Evolutionary conservation across 92 coral and sea anemone genomes (phyloP), one percentile per base, ranked within the genome.

Genomic region (Phymanthus crucifer): DNA sequence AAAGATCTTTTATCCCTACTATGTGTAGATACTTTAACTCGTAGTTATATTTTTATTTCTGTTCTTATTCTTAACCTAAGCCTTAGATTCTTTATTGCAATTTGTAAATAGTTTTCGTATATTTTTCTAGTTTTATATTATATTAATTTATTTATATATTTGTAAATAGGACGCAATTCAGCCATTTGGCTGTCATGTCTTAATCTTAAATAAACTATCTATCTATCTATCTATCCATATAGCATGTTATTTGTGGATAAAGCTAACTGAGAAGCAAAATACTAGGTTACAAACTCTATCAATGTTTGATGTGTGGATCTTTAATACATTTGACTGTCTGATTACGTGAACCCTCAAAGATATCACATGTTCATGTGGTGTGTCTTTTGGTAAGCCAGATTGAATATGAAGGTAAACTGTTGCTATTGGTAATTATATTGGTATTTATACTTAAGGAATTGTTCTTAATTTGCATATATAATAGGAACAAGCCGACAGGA

Each of bases 291-390:
- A 71, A 71, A 71, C 16, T 21, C 75, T 7, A 45, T 71, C 32
- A 71, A 71, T 17, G 35, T 71, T 71, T 40, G 27, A 71, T 71
- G 52, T 40, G 52, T 71, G 75, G 52, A 40, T 36, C 10, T n/a
- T 11, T 61, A 2, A 61, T 29, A 61, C 34, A 29, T 61, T 24
- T 29, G 29, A 61, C 29, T 61, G 68, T 61, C 68, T 26, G 68
- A 61, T 61, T 61, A 61, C 9, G 34, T 61, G 9, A 61, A 61
- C 14, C 68, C 36, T 61, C 68, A 61, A 61, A 27, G 11, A 61
- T 61, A 61, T n/a, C 16, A 61, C 68, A 61, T 61, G 17, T 34
- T 7, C 26, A 61, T 54, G 34, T 61, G 68, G 68, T 61, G 34
- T 61, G 29, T 1, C 68, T 34, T 61, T 29, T 61, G 34, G 68